Base-by-base conservation (phyloP, 2,888 invertebrate species). In the Oscheius onirici region DNA sequence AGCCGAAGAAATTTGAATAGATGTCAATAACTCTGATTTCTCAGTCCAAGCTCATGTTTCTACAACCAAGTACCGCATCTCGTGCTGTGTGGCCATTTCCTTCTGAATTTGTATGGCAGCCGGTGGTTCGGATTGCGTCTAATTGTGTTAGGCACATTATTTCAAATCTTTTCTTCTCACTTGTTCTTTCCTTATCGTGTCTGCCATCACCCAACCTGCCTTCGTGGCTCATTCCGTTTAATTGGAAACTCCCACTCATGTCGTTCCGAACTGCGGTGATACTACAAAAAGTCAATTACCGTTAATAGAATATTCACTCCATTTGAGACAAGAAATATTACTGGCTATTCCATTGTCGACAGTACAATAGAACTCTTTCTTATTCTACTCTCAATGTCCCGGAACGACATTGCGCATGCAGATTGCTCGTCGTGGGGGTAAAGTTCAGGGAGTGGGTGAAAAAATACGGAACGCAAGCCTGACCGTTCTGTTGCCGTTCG, bases 91-190 rank as follows among this genome's bases (percentile, higher is more conserved):
- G 63, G 49, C 28, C 63, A 63, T 63, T 63, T 63, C 63, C 63
- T 63, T 20, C 13, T 8, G 63, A 63, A 49, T 49, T 49, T 63
- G 28, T 44, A 44, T 61, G 58, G 17, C 20, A 41, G 58, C 58
- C 34, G 63, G 28, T 63, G 60, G 60, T 41, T 60, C 17, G 60
- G 60, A 60, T 60, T 60, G 60, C 63, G 46, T 10, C 46, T 63
- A 63, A 63, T 63, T 63, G 63, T 63, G 63, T 63, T 63, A 63
- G 63, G 13, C 60, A 63, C 63, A 63, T 63, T 63, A 63, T 63
- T 46, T 63, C 63, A 41, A 43, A 43, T 60, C 43, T 61, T 22
- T 63, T 49, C 26, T 49, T 11, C 26, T 49, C 17, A 13, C 15
- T 24, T 49, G 26, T 28, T 63, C 26, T 28, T n/a, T 28, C 28